phyloP scores from a whole-genome alignment of 2,888 invertebrate species.

The Nasonia oneida region DNA sequence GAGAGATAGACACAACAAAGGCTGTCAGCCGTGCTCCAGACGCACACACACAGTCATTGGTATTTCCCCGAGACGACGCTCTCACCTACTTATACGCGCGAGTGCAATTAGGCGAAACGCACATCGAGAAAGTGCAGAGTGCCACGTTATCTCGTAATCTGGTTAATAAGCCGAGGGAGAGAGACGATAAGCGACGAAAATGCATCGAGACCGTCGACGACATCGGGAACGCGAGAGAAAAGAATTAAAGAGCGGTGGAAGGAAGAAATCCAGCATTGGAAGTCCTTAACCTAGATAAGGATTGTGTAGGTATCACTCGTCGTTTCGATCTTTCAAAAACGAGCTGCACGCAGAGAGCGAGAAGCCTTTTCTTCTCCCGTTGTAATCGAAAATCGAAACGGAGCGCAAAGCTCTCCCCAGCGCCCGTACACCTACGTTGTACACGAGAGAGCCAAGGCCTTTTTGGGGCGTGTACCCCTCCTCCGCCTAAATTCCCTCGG shows the following conservation, averaged over 20 bases:
- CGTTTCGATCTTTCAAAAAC: conserved; percentile 48
- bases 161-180: background rate
- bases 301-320: conserved; percentile 36
- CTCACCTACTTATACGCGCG: background rate
- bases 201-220: background rate
- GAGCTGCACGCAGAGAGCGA: background rate
- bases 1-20: background rate
- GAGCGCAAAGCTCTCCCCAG: background rate
- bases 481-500: background rate
- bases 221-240: background rate
- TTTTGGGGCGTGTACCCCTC: conserved; percentile 4
- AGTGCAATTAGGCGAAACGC: background rate
- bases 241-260: background rate
- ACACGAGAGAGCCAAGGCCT: background rate
- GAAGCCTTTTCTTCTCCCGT: conserved; percentile 1
- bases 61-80: conserved; percentile 30
- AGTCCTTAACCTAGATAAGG: conserved; percentile 55
- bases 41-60: conserved; percentile 14
- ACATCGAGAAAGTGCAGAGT: background rate
- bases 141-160: background rate
- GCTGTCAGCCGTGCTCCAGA: background rate
- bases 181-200: background rate
- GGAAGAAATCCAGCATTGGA: background rate
- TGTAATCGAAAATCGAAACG: background rate
- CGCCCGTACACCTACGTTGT: background rate